Evolutionary conservation across 2,888 invertebrate genomes (phyloP), one percentile per base, ranked within the genome.

Genomic region (Synanthedon andrenaeformis): DNA sequence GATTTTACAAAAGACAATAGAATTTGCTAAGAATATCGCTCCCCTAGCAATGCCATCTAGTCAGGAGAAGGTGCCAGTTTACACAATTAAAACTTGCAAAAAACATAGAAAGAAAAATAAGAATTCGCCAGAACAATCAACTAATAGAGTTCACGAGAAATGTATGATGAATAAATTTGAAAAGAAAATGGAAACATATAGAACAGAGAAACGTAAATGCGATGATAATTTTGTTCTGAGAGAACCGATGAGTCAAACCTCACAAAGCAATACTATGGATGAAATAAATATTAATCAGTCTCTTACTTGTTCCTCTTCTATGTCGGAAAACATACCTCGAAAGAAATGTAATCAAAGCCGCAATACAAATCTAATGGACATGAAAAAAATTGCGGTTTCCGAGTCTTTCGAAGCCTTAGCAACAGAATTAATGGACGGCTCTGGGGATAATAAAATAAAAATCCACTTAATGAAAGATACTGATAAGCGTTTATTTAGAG

Each of bases 401-500:
- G 79, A 81, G 58, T 81, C 82, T 6, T 77, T 85, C 55, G 79
- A 83, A 64, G 82, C 79, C 35, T 57, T 84, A 19, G 81, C 82
- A 2, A 73, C 74, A 2, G 79, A 82, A 63, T 59, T 70, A n/a
- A 64, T 66, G 45, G 64, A 72, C 19, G 55, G 62, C 14, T 54
- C 61, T 48, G 72, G 69, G 13, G 74, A 79, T 12, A 65, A 69
- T 11, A 76, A 70, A 59, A 79, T 85, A 55, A 85, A 85, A 76
- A 71, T 84, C 60, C 79, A 82, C 59, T 67, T 86, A 28, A 86
- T 85, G 83, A 80, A 79, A 53, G 79, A 80, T 12, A 68, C 66
- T 57, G 84, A 84, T 45, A 85, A 78, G 60, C 64, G 70, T 52
- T 57, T 67, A 42, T 70, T 87, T 35, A 73, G 66, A 57, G 79